A percentile compares a stretch with the other conserved stretches of the same genome.
Conservation (phyloP, 2,797 vertebrate species). For the Anas flavirostris region DNA sequence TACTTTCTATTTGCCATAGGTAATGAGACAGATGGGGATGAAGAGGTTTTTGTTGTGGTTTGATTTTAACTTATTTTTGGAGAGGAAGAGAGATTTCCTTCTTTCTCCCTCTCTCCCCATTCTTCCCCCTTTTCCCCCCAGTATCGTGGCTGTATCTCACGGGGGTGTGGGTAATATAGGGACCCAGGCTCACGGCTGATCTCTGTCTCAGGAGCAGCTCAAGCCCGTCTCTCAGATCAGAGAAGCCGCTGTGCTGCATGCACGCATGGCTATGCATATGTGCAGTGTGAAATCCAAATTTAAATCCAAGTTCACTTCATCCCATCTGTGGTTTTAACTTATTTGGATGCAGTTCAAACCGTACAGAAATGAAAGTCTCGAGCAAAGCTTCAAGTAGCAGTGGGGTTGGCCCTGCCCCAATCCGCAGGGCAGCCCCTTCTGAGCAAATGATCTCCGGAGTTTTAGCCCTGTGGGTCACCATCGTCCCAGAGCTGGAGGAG, state of each 20-base stretch:
- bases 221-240: not conserved
- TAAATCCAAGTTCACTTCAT: constrained; percentile 63
- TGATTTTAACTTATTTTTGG: not conserved
- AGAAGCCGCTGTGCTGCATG: constrained; percentile 12
- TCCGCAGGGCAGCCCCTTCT: not conserved
- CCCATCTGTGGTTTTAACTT: constrained; percentile 63
- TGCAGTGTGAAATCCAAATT: constrained; percentile 67
- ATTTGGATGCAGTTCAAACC: constrained; percentile 55
- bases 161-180: not conserved
- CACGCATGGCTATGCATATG: constrained; percentile 41
- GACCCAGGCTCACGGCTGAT: not conserved
- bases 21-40: constrained; percentile 14
- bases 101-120: not conserved
- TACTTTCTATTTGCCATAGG: constrained; percentile 28
- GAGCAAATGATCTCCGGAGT: not conserved
- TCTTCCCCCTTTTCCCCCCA: not conserved
- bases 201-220: not conserved
- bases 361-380: not conserved
- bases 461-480: not conserved
- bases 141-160: not conserved
- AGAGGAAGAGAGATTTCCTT: not conserved
- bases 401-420: not conserved
- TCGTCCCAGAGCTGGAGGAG: accelerated
- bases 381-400: constrained; percentile 16
- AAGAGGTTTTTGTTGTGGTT: not conserved